Base-by-base conservation (phyloP, 1,140 invertebrate genomes). In the Spodoptera litura region DNA sequence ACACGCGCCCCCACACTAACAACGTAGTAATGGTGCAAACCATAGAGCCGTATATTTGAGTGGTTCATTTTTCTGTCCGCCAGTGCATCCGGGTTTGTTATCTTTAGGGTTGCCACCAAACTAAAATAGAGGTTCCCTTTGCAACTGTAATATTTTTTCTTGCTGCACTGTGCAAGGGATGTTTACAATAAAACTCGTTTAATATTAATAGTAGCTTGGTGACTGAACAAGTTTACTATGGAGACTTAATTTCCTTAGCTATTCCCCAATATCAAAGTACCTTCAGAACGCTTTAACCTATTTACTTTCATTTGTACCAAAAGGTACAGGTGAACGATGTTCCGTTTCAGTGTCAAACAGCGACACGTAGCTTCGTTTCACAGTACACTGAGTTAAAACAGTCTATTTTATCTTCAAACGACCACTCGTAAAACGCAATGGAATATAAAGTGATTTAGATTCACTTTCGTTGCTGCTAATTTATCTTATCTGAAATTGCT, bases 51-150 rank as follows among this genome's bases (percentile, higher is more conserved):
- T 55, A 71, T 71, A 71, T 71, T 55, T 55, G 51, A 56, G 51
- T 71, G 51, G 68, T 71, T 56, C 68, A 71, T 71, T 71, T 71
- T 71, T 71, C 68, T 71, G 68, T 71, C 68, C 68, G 68, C 68
- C 52, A 56, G 44, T 68, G 68, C 68, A 71, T 35, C 52, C 68
- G 68, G 68, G 52, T 70, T 27, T 53, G 52, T 53, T 71, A 71
- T 35, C 52, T 11, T 3, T 56, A 71, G 68, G 68, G 68, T 8
- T 71, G 68, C 1, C 52, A 35, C 68, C 12, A 51, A 27, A 15
- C 2, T 4, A 5, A 64, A 49, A 64, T 9, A 9, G 9, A 5
- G 35, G 35, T 38, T 38, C 35, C 6, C 35, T 38, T 38, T 38
- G 35, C 35, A 38, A 38, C 6, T 38, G 35, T 38, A 8, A 38